A percentile compares a stretch with the other conserved stretches of the same genome.
Evolutionary conservation across 2,797 vertebrate genomes (phyloP).

Genomic region (Onychomys leucogaster): DNA sequence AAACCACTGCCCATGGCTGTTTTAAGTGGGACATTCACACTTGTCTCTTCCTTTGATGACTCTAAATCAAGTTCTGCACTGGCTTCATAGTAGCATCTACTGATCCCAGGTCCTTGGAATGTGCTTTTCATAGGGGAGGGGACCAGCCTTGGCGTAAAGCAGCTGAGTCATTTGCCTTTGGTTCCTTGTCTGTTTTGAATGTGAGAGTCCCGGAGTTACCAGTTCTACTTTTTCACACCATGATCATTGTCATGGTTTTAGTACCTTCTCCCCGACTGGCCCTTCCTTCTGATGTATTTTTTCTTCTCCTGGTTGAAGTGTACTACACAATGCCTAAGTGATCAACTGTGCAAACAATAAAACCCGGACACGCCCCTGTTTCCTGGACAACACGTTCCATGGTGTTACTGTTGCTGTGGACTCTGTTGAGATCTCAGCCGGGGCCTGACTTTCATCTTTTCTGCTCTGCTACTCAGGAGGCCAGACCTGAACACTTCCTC

Average conservation of each 20-base stretch:
- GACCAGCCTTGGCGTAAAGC: too few species aligned
- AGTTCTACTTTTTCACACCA: rapidly evolving
- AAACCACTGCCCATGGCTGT: background rate
- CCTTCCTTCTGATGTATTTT: background rate
- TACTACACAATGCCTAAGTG: background rate
- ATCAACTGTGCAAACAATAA: background rate
- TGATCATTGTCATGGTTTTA: background rate
- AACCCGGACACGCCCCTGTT: background rate
- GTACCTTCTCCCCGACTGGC: background rate
- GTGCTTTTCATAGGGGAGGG: background rate
- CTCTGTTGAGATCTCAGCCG: background rate
- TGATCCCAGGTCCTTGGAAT: background rate
- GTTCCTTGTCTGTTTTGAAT: background rate
- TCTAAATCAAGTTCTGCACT: background rate
- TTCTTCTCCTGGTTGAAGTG: background rate
- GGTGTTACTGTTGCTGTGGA: background rate
- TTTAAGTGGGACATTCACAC: background rate
- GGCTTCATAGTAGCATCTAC: background rate
- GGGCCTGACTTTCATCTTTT: background rate
- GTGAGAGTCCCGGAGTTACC: too few species aligned
- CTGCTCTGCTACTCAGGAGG: background rate
- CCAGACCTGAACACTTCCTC: background rate
- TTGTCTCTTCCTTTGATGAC: background rate
- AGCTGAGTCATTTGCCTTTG: background rate
- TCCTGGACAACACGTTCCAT: background rate